These are phyloP conservation scores for Falcaria lacertinaria DNA, from an alignment of 2,888 invertebrate species.

Conservation along the genomic window DNA sequence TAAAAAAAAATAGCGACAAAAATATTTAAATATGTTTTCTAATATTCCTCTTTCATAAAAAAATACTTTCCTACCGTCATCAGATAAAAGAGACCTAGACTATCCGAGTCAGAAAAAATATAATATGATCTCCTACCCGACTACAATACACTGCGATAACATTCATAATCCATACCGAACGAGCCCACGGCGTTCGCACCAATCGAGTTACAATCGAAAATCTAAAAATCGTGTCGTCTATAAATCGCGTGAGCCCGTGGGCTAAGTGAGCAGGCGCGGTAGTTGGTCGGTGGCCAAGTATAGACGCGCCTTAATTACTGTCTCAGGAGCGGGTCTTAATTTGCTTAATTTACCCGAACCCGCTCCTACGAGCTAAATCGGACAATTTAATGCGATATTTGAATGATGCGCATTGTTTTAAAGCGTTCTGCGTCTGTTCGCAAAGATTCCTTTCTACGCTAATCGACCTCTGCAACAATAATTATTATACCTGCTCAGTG, in stretches of 20 bases:
- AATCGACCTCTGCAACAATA: too few relatives aligned
- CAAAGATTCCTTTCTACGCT: constrained; percentile 38
- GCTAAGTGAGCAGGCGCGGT: constrained; percentile 29
- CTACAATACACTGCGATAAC: constrained; percentile 43
- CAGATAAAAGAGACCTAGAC: too few relatives aligned
- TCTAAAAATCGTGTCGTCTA: constrained; percentile 47
- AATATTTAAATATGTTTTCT: too few relatives aligned
- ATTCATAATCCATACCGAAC: constrained; percentile 53
- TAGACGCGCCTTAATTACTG: constrained; percentile 68
- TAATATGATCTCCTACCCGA: too few relatives aligned
- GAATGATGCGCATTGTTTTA: constrained; percentile 72
- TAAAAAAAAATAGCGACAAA: too few relatives aligned
- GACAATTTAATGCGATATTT: constrained; percentile 70
- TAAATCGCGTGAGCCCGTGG: constrained; percentile 39
- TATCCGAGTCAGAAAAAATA: too few relatives aligned
- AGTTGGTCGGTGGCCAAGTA: constrained; percentile 68
- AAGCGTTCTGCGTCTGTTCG: constrained; percentile 54
- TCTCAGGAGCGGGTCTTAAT: constrained; percentile 72
- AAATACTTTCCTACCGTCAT: too few relatives aligned
- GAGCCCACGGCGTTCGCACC: constrained; percentile 45
- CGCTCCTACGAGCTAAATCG: constrained; percentile 62
- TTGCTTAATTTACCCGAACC: constrained; percentile 73
- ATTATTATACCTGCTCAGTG: too few relatives aligned
- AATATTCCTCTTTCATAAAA: too few relatives aligned
- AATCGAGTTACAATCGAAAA: constrained; percentile 52